Conservation (phyloP, 35 echinoderm and acorn worm genomes). For the Heliocidaris tuberculata region DNA sequence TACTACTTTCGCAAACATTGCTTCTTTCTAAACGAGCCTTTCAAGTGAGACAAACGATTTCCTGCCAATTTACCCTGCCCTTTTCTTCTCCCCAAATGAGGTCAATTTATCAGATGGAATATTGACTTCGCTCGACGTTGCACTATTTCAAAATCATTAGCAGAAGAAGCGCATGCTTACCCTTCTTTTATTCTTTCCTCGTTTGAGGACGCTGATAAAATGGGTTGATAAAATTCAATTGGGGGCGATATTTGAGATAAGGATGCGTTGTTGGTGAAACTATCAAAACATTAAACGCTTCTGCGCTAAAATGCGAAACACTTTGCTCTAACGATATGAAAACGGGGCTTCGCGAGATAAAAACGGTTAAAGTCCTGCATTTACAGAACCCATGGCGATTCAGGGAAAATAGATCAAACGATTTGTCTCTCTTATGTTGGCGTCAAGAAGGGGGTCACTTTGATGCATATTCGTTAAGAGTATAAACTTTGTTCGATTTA, state of each 20-base stretch:
- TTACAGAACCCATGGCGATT: background rate
- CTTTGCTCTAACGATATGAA: background rate
- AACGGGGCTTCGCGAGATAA: background rate
- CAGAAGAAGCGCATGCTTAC: background rate
- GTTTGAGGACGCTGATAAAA: background rate
- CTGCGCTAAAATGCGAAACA: background rate
- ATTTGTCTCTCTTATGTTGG: background rate
- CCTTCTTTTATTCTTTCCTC: background rate
- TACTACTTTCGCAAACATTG: background rate
- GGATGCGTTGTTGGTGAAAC: background rate
- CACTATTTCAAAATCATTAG: slow-evolving; percentile 13
- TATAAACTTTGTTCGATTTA: too few relatives aligned
- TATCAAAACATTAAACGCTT: background rate
- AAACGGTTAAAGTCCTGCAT: background rate
- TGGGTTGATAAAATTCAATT: slow-evolving; percentile 18
- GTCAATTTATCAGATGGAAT: slow-evolving; percentile 13
- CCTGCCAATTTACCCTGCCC: background rate
- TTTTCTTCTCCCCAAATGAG: background rate
- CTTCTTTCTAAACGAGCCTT: background rate
- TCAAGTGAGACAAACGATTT: background rate
- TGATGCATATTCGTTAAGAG: too few relatives aligned
- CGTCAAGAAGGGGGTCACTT: background rate
- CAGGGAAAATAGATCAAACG: background rate
- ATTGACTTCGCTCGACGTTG: background rate
- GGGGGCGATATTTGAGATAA: background rate